Conservation (phyloP, 2,113 vertebrate species). For the Mesitornis unicolor region DNA sequence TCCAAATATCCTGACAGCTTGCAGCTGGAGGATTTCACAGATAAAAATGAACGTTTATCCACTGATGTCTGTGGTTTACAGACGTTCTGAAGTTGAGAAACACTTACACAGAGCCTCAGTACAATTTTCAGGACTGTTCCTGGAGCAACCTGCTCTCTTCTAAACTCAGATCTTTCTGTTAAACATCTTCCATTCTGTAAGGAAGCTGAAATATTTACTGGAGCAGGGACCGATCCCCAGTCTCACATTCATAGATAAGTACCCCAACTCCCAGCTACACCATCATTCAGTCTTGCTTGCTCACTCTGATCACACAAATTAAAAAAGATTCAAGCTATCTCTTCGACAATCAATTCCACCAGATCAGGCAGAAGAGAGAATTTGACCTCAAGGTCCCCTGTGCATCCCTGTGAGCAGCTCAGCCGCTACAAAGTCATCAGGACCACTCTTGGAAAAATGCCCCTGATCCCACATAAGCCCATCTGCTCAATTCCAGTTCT, state of each 20-base stretch:
- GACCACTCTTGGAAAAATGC: background rate
- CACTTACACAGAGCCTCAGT: background rate
- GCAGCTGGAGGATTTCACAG: background rate
- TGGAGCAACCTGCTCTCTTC: background rate
- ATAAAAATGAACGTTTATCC: background rate
- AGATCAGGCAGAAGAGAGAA: background rate
- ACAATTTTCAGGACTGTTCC: background rate
- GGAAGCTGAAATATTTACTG: background rate
- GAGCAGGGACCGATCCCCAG: background rate
- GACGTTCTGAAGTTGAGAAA: background rate
- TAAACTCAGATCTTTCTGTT: background rate
- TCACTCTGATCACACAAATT: background rate
- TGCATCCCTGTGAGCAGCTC: background rate
- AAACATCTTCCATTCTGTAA: background rate
- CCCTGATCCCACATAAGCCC: background rate
- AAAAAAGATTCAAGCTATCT: background rate
- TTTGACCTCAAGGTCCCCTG: background rate
- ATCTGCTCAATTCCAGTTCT: background rate
- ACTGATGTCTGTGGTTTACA: background rate
- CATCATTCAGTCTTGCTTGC: background rate
- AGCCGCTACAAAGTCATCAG: background rate
- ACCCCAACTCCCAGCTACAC: background rate
- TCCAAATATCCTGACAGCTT: background rate
- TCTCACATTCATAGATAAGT: background rate
- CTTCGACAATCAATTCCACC: background rate